Base-by-base conservation (phyloP, 2,797 vertebrate genomes). In the Pagetopsis macropterus region DNA sequence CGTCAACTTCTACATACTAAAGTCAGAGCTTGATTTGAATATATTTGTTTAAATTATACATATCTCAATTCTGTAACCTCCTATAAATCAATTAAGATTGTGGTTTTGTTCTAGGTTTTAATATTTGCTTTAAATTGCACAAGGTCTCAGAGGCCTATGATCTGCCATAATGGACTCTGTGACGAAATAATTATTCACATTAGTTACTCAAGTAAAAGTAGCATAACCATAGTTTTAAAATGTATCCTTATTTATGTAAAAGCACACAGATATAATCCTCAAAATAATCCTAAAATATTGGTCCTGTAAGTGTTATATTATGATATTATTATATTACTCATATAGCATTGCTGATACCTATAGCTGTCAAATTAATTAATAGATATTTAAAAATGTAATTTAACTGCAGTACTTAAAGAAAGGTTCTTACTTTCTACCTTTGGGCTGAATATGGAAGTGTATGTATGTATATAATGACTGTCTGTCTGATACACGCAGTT, bases 401-500 rank as follows among this genome's bases (percentile, higher is more conserved):
- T 11, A 3, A 54, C 11, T 15, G 54, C 6, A 19, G 1, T 10
- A 56, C 5, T 50, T 70, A 3, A 52, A 15, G n/a, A 54, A 43
- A 48, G 33, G 5, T 19, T 5, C 3, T 5, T 61, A 17, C 44
- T 44, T 12, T 55, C 19, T 16, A 55, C 5, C 1, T 45, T 13
- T 61, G 59, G 1, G 14, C 16, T 46, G 12, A 58, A 12, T 27
- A 0, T 2, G 8, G 19, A 1, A 13, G 14, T 61, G 3, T 31
- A 41, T 57, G 16, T 55, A n/a, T 14, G 31, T 31, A 9, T 54
- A 54, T 9, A 37, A 37, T 12, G 7, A 70, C 16, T 15, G 9
- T 59, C 17, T 75, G 19, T 63, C 64, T 37, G 6, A 62, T 41
- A 8, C 51, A 46, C 37, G 12, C 73, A 99, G 97, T 99, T 86